These are phyloP conservation scores for Heliconius ismenius DNA, from an alignment of 2,888 invertebrate genomes.

Conservation along the genomic window DNA sequence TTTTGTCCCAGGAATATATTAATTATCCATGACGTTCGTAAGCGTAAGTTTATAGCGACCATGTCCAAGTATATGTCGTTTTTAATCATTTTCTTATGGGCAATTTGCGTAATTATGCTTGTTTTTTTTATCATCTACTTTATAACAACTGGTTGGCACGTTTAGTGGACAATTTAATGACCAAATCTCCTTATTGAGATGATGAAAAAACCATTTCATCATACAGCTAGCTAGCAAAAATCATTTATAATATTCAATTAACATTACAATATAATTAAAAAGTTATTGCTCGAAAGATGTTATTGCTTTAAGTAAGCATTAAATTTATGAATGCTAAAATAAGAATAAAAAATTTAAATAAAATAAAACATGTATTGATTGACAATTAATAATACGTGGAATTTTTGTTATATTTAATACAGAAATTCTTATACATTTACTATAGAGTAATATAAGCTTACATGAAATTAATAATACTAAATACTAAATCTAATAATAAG, in stretches of 20 bases:
- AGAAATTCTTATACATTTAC: too few relatives aligned
- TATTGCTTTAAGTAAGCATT: constrained; percentile 3
- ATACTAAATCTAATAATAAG: not conserved
- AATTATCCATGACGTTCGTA: not conserved
- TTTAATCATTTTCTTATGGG: constrained; percentile 21
- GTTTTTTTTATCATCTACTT: constrained; percentile 4
- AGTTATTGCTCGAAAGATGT: not conserved
- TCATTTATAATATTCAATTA: constrained; percentile 8
- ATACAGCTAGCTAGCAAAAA: not conserved
- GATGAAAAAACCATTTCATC: not conserved
- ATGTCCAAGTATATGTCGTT: not conserved
- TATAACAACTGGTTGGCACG: not conserved
- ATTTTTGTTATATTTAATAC: not conserved
- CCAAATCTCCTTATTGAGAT: not conserved
- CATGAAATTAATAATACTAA: not conserved
- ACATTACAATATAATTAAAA: constrained; percentile 1
- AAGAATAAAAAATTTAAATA: not conserved
- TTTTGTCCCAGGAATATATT: constrained; percentile 35
- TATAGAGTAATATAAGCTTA: too few relatives aligned
- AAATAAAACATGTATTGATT: not conserved
- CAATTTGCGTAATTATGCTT: constrained; percentile 10
- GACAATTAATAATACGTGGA: not conserved
- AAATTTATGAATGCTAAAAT: not conserved
- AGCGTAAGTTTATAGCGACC: not conserved
- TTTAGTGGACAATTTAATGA: constrained; percentile 16